These are phyloP conservation scores for Thymelicus lineola DNA, from an alignment of 2,888 invertebrate genomes.

Conservation along the genomic window DNA sequence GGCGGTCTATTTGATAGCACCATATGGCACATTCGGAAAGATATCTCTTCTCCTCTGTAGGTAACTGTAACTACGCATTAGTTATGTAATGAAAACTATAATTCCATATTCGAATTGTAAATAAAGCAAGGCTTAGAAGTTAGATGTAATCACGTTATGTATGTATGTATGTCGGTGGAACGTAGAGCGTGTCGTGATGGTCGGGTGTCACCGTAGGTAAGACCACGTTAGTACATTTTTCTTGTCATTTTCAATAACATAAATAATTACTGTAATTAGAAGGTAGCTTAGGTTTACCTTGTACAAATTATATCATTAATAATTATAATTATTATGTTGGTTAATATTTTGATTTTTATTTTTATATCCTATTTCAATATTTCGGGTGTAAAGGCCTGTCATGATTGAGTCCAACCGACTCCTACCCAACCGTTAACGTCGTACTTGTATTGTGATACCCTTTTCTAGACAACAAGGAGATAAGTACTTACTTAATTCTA, in stretches of 20 bases:
- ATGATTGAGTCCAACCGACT: too few relatives aligned
- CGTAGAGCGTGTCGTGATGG: background rate
- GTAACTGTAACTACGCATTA: too few relatives aligned
- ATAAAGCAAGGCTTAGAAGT: conserved; percentile 45
- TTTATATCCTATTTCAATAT: background rate
- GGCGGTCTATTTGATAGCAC: too few relatives aligned
- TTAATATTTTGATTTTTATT: conserved; percentile 26
- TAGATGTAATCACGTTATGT: conserved; percentile 14
- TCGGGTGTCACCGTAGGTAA: conserved; percentile 17
- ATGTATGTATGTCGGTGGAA: background rate
- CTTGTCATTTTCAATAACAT: conserved; percentile 24
- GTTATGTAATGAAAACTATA: background rate
- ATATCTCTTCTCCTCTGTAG: too few relatives aligned
- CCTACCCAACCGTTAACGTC: too few relatives aligned
- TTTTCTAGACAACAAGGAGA: too few relatives aligned
- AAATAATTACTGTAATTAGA: conserved; percentile 18
- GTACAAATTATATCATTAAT: conserved; percentile 35
- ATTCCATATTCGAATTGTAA: conserved; percentile 49
- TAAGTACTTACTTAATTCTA: too few relatives aligned
- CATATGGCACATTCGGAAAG: too few relatives aligned
- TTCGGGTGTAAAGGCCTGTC: too few relatives aligned
- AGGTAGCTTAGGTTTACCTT: conserved; percentile 27
- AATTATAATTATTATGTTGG: conserved; percentile 34
- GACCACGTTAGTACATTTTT: conserved; percentile 5
- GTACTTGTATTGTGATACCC: too few relatives aligned